These are phyloP conservation scores for Pristionchus fissidentatus DNA, from an alignment of 2,888 invertebrate genomes.

Conservation along the genomic window DNA sequence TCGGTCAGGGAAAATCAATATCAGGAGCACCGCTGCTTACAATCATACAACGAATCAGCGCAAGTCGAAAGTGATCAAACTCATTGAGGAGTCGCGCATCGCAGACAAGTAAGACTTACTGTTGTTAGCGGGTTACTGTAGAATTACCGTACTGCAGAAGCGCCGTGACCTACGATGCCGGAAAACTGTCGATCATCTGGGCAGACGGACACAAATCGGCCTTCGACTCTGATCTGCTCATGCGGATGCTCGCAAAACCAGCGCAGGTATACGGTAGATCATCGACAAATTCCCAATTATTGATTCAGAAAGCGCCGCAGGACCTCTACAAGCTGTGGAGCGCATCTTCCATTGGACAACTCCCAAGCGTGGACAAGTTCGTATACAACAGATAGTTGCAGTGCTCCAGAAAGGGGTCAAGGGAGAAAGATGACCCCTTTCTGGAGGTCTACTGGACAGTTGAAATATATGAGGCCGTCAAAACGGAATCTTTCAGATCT, in stretches of 20 bases:
- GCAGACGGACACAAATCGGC: conserved; percentile 59
- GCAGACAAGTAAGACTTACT: conserved; percentile 49
- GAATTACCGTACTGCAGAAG: background rate
- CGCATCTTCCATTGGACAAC: background rate
- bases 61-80: conserved; percentile 59
- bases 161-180: background rate
- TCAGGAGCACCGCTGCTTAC: conserved; percentile 52
- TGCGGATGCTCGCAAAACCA: conserved; percentile 58
- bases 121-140: background rate
- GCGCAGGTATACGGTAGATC: background rate
- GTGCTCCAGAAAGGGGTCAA: no score
- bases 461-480: no score
- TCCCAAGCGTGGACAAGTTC: conserved; percentile 55
- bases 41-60: conserved; percentile 70
- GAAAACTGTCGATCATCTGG: conserved; percentile 55
- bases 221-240: conserved; percentile 48
- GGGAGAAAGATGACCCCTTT: background rate
- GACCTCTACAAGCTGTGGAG: conserved; percentile 11
- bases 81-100: conserved; percentile 55
- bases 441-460: no score
- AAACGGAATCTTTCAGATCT: conserved; percentile 48
- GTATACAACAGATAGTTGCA: conserved; percentile 46
- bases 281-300: background rate
- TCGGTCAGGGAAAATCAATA: background rate
- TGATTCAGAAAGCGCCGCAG: background rate